Conservation (phyloP, 2,888 invertebrate species). For the Aethes cnicana region DNA sequence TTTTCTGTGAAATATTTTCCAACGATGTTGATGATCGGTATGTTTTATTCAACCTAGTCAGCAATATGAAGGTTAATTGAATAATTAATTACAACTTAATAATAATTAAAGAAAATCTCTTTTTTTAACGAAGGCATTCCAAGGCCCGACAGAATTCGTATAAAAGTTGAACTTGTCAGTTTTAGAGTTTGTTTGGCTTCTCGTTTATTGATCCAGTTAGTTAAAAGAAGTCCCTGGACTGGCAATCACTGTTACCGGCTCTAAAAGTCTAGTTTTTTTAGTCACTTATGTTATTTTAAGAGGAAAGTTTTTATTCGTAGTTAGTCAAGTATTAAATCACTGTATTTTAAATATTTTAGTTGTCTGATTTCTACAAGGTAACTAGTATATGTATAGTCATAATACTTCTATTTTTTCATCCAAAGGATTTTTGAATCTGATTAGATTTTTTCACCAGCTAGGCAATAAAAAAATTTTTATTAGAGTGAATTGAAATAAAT, state of each 20-base stretch:
- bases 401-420: no score
- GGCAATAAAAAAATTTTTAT: no score
- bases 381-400: no score
- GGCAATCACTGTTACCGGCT: slow-evolving; percentile 4
- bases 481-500: no score
- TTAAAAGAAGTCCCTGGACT: slow-evolving; percentile 40
- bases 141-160: slow-evolving; percentile 11
- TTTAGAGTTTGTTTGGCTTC: slow-evolving; percentile 45
- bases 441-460: no score
- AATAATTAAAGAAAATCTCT: background rate
- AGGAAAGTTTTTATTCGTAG: background rate
- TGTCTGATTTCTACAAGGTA: no score
- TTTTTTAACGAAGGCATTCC: background rate
- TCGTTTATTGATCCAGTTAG: slow-evolving; percentile 43
- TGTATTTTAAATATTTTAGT: no score
- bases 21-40: slow-evolving; percentile 39
- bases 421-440: no score
- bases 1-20: slow-evolving; percentile 56
- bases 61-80: no score
- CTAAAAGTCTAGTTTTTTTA: slow-evolving; percentile 3
- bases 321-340: no score
- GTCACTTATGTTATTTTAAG: slow-evolving; percentile 10
- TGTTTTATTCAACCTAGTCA: no score
- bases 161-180: slow-evolving; percentile 16
- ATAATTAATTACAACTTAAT: no score